Evolutionary conservation across 2,888 invertebrate genomes (phyloP).

Genomic region (Macrophya alboannulata): DNA sequence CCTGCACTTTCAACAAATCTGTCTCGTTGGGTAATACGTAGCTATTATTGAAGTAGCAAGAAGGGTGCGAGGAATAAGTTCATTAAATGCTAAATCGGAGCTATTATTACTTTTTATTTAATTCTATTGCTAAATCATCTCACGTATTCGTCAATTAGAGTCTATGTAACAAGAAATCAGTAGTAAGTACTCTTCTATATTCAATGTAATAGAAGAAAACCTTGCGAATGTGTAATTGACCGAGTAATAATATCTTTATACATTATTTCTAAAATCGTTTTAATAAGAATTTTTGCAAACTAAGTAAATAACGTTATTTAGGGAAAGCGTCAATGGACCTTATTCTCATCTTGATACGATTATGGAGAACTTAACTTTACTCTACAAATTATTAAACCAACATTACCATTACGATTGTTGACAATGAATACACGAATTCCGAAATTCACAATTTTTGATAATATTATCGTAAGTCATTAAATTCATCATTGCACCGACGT

Average conservation of each 20-base stretch:
- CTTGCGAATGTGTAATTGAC: constrained; percentile 9
- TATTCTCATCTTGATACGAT: not conserved
- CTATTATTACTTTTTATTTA: not conserved
- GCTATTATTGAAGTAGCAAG: not conserved
- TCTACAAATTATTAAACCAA: constrained; percentile 17
- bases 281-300: not conserved
- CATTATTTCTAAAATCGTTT: constrained; percentile 12
- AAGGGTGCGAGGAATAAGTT: not conserved
- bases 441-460: not conserved
- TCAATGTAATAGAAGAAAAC: constrained; percentile 2
- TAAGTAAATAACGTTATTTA: not conserved
- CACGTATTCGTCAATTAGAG: not conserved
- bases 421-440: not conserved
- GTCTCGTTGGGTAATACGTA: not conserved
- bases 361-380: not conserved
- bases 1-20: not conserved
- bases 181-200: not conserved
- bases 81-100: constrained; percentile 10
- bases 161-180: not conserved
- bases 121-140: constrained; percentile 1
- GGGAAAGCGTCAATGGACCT: not conserved
- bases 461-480: not conserved
- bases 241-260: constrained; percentile 1
- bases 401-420: not conserved
- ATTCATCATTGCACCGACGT: constrained; percentile 3